Base-by-base conservation (phyloP, 2,797 vertebrate genomes). In the Somateria mollissima region DNA sequence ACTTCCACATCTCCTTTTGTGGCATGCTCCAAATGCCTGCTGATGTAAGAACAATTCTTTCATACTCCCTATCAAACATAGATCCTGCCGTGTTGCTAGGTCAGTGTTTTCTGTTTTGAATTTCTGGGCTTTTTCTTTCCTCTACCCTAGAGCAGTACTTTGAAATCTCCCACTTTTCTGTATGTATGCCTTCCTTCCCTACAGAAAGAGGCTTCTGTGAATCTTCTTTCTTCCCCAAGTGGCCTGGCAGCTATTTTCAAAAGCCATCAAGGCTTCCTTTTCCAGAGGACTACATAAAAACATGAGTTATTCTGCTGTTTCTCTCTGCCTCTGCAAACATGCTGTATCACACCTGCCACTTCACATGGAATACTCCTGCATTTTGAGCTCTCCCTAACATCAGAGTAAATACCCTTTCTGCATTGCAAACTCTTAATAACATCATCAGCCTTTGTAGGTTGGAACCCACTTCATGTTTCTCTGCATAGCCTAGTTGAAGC, bases 101-200 rank as follows among this genome's bases (percentile, higher is more conserved):
- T 83, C 47, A 27, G 54, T 87, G 79, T 83, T 89, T 87, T 87
- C 61, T 77, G 61, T 30, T 92, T 92, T 74, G 72, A 6, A 20
- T 67, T 87, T 87, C 62, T 81, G 53, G 27, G 37, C 36, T 74
- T 84, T 92, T 85, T 89, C 71, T 86, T 89, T 88, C 53, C 27
- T 70, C 16, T 60, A 17, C 12, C 36, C 9, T 49, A n/a, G 32
- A 80, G 49, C 34, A 54, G 15, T 65, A 56, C 58, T 62, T 88
- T 58, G 65, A 86, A 61, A 57, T 83, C 24, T 66, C n/a, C 24
- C 24, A 7, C 21, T 71, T 82, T 47, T 32, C 4, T 1, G 34
- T 65, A 45, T 21, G 20, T 41, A 10, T 79, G 75, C 32, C 17
- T 61, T 56, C 84, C 84, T 80, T 76, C 30, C 7, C 7, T 62